Percentiles rank a stretch among this genome's conserved stretches.
These are phyloP conservation scores for Trilocha varians DNA, from an alignment of 2,888 invertebrate species.

Conservation along the genomic window DNA sequence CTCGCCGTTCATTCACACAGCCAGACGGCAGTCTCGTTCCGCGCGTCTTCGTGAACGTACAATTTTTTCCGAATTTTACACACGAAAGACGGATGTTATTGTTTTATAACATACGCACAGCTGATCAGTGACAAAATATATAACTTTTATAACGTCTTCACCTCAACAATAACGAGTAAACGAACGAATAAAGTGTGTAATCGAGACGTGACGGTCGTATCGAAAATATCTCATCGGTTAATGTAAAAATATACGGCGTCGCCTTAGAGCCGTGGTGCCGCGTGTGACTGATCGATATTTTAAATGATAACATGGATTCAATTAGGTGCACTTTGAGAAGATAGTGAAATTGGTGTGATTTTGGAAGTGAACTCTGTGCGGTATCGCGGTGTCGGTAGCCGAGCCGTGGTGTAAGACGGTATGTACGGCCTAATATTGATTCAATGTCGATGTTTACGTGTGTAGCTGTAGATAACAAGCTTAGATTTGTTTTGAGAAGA, in stretches of 20 bases:
- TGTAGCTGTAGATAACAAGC: slow-evolving; percentile 40
- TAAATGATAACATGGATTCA: slow-evolving; percentile 72
- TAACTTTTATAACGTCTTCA: slow-evolving; percentile 12
- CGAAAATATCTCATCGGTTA: slow-evolving; percentile 54
- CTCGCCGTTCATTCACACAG: slow-evolving; percentile 31
- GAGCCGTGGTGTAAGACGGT: slow-evolving; percentile 22
- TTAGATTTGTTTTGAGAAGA: slow-evolving; percentile 56
- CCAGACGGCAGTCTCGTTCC: slow-evolving; percentile 61
- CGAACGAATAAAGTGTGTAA: slow-evolving; percentile 17
- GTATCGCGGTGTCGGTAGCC: slow-evolving; percentile 20
- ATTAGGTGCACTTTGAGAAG: slow-evolving; percentile 59
- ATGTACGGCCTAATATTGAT: slow-evolving; percentile 57
- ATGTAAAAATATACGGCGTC: slow-evolving; percentile 69
- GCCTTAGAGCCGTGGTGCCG: slow-evolving; percentile 51
- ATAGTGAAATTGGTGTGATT: slow-evolving; percentile 45
- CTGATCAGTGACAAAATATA: slow-evolving; percentile 55
- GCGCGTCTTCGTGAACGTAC: slow-evolving; percentile 27
- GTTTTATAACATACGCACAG: slow-evolving; percentile 62
- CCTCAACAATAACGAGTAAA: slow-evolving; percentile 13
- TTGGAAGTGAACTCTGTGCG: slow-evolving; percentile 26
- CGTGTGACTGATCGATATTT: slow-evolving; percentile 72
- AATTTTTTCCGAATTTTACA: slow-evolving; percentile 23
- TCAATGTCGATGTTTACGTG: slow-evolving; percentile 46
- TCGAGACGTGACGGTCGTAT: slow-evolving; percentile 30
- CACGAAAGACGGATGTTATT: slow-evolving; percentile 52